Conservation (phyloP, 2,888 invertebrate species). For the Selenia dentaria region DNA sequence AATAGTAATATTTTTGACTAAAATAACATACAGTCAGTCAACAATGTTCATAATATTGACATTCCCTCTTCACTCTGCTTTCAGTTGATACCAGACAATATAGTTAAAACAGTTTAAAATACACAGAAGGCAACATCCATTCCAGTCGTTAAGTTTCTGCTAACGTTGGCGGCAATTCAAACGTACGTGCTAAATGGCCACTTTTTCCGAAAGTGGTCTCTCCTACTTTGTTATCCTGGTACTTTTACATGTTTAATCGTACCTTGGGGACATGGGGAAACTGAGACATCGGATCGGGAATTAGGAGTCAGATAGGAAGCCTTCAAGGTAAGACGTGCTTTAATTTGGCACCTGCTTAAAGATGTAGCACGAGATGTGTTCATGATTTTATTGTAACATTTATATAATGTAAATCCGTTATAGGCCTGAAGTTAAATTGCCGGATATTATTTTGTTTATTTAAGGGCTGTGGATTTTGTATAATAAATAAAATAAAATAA, state of each 20-base stretch:
- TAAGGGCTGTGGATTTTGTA: no score
- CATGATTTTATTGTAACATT: no score
- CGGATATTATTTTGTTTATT: no score
- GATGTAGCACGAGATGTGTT: no score
- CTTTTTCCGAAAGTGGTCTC: slow-evolving; percentile 53
- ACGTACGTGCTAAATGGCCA: slow-evolving; percentile 78
- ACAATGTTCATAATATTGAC: no score
- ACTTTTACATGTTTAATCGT: slow-evolving; percentile 83
- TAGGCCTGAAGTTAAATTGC: no score
- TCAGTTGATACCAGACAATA: no score
- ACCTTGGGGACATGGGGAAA: slow-evolving; percentile 54
- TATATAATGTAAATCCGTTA: no score
- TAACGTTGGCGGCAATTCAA: slow-evolving; percentile 68
- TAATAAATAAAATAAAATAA: no score
- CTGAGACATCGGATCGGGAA: slow-evolving; percentile 35
- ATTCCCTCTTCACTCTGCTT: no score
- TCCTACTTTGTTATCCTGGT: slow-evolving; percentile 78
- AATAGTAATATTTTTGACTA: no score
- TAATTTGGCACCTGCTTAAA: slow-evolving; percentile 14
- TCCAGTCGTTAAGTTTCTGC: slow-evolving; percentile 72
- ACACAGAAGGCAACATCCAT: slow-evolving; percentile 40
- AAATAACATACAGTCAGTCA: no score
- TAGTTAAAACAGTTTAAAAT: slow-evolving; percentile 20
- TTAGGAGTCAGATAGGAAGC: slow-evolving; percentile 22
- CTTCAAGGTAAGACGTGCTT: slow-evolving; percentile 32